Percentiles rank a stretch among this genome's conserved stretches.
These are phyloP conservation scores for Astyanax mexicanus DNA, from an alignment of 2,797 vertebrate genomes.

Conservation along the genomic window DNA sequence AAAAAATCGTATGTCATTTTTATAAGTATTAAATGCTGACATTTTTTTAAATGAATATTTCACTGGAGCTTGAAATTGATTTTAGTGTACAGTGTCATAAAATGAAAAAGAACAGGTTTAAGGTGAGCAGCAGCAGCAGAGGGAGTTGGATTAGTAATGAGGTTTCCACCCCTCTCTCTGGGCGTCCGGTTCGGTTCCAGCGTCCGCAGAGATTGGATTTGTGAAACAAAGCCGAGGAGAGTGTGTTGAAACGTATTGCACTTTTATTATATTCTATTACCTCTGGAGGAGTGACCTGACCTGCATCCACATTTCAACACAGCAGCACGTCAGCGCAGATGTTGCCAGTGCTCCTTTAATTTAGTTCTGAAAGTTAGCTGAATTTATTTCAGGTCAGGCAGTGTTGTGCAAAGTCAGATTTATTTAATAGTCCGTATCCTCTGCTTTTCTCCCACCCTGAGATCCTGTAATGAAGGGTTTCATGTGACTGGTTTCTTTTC, in stretches of 20 bases:
- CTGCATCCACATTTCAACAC: neutral
- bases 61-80: conserved; percentile 82
- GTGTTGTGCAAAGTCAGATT: neutral
- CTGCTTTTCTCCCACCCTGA: too few species aligned
- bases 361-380: neutral
- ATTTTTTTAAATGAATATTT: conserved; percentile 75
- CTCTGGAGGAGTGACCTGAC: conserved; percentile 8
- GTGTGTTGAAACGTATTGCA: neutral
- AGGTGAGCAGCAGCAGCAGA: conserved; percentile 21
- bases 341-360: neutral
- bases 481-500: neutral
- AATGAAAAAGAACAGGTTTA: conserved; percentile 56
- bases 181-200: neutral
- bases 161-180: neutral
- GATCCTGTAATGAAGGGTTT: too few species aligned
- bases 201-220: neutral
- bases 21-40: conserved; percentile 76
- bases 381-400: neutral
- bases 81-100: conserved; percentile 65
- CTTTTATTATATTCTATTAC: neutral
- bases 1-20: neutral
- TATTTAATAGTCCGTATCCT: too few species aligned
- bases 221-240: neutral
- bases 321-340: neutral
- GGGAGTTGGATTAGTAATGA: neutral